Percentiles rank a stretch among this genome's conserved stretches.
Conservation (phyloP, 2,888 invertebrate species). For the Neoitamus cyanurus region DNA sequence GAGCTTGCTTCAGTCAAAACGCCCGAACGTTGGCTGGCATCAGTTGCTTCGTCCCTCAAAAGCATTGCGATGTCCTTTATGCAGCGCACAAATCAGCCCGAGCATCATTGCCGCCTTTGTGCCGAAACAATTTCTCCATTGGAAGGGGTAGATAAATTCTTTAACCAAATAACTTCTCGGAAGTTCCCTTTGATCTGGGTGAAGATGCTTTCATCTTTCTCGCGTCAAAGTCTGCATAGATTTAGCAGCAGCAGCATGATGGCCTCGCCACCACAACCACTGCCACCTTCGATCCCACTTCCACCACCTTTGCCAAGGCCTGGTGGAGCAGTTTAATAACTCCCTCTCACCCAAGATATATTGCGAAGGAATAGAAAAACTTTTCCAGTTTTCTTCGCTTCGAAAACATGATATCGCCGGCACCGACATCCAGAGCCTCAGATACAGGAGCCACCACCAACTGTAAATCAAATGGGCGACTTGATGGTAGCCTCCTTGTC, state of each 20-base stretch:
- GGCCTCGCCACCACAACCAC: not conserved
- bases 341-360: not conserved
- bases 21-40: not conserved
- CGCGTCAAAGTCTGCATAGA: conserved; percentile 8
- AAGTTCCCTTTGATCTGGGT: conserved; percentile 2
- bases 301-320: not conserved
- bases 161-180: not conserved
- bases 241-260: not conserved
- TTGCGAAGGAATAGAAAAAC: conserved; percentile 37
- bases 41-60: not conserved
- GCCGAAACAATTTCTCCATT: not conserved
- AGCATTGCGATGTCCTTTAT: conserved; percentile 1
- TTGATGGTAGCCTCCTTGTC: conserved; percentile 1
- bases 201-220: not conserved
- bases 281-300: too few species aligned
- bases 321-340: conserved; percentile 1
- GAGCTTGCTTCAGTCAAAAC: not conserved
- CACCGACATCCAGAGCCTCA: not conserved
- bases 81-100: not conserved
- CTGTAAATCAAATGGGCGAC: conserved; percentile 12
- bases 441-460: not conserved
- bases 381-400: conserved; percentile 28
- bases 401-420: not conserved
- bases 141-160: conserved; percentile 11
- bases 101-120: conserved; percentile 4